A percentile compares a stretch with the other conserved stretches of the same genome.
Evolutionary conservation across 2,797 vertebrate genomes (phyloP).

Genomic region (Craterocephalus amniculus): DNA sequence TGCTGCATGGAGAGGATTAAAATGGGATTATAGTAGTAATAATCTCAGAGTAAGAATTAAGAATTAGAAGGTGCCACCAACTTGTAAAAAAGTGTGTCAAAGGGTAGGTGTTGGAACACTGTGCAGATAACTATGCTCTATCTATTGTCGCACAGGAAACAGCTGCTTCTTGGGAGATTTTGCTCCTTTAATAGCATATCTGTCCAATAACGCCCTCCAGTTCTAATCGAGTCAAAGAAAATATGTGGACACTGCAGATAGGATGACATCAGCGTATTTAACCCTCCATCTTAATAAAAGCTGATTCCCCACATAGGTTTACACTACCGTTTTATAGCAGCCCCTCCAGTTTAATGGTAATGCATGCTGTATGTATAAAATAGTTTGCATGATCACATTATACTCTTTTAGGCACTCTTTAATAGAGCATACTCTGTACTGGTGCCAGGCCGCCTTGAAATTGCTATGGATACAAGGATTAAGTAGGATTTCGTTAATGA

Average conservation of each 20-base stretch:
- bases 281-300: conserved; percentile 67
- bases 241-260: conserved; percentile 58
- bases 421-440: conserved; percentile 44
- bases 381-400: conserved; percentile 72
- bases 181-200: conserved; percentile 46
- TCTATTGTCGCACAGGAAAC: conserved; percentile 20
- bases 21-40: conserved; percentile 74
- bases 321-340: conserved; percentile 65
- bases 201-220: conserved; percentile 53
- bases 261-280: conserved; percentile 61
- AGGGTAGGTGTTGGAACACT: neutral
- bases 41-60: conserved; percentile 77
- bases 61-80: conserved; percentile 59
- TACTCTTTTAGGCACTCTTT: conserved; percentile 65
- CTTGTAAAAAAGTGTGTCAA: conserved; percentile 26
- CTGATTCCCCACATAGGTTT: conserved; percentile 68
- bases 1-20: conserved; percentile 81
- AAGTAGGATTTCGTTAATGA: conserved; percentile 66
- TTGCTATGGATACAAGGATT: conserved; percentile 76
- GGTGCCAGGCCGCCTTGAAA: conserved; percentile 67
- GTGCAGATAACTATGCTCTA: neutral
- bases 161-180: conserved; percentile 30
- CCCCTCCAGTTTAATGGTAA: conserved; percentile 60
- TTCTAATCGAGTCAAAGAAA: conserved; percentile 63
- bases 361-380: conserved; percentile 68